These are phyloP conservation scores for Pyrrhura leucotis DNA, from an alignment of 2,797 vertebrate genomes.

Conservation along the genomic window DNA sequence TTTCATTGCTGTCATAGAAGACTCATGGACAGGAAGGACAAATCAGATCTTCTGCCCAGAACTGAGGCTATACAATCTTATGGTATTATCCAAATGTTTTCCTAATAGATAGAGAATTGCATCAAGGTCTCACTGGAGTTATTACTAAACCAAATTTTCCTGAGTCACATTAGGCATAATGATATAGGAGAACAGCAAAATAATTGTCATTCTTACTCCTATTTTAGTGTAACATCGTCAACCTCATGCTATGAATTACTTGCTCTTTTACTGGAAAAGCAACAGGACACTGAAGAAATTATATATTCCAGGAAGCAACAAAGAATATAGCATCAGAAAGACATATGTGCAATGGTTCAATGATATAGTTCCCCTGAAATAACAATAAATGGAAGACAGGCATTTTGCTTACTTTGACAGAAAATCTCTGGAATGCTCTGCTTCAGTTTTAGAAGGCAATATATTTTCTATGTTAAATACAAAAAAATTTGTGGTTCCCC, in stretches of 20 bases:
- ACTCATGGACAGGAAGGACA: constrained; percentile 48
- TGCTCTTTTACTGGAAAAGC: not conserved
- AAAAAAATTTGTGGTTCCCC: not conserved
- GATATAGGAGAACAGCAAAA: not conserved
- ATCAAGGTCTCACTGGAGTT: constrained; percentile 35
- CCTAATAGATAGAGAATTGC: constrained; percentile 32
- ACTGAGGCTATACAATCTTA: not conserved
- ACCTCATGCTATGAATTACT: not conserved
- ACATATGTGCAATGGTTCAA: not conserved
- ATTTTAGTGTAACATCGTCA: not conserved
- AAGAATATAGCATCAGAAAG: not conserved
- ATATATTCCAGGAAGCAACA: not conserved
- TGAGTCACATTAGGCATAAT: constrained; percentile 1
- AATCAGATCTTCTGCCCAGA: constrained; percentile 54
- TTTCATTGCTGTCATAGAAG: constrained; percentile 45
- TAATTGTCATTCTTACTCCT: not conserved
- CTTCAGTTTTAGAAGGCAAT: not conserved
- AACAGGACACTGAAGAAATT: not conserved
- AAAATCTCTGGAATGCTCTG: not conserved
- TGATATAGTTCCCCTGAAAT: not conserved
- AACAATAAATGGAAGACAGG: not conserved
- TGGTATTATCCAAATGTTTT: constrained; percentile 8
- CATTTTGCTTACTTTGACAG: not conserved
- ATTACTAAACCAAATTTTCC: constrained; percentile 23
- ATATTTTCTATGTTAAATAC: not conserved